A percentile compares a stretch with the other conserved stretches of the same genome.
These are phyloP conservation scores for Tamias sibiricus DNA, from an alignment of 2,113 vertebrate genomes.

Conservation along the genomic window DNA sequence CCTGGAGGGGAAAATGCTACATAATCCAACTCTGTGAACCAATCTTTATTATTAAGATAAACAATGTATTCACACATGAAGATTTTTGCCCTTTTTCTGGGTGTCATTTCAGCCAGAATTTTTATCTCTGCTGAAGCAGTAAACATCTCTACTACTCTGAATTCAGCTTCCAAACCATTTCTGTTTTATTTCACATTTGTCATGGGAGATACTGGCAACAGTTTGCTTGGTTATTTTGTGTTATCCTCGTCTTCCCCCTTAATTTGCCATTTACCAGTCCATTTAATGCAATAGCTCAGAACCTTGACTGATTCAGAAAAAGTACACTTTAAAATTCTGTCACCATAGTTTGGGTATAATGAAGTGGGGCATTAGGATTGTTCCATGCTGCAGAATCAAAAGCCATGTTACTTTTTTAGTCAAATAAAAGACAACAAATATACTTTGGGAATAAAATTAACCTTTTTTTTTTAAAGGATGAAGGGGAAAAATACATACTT, in stretches of 20 bases:
- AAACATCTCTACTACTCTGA: neutral
- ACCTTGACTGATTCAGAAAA: neutral
- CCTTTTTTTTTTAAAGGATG: neutral
- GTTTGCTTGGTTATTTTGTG: neutral
- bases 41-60: conserved; percentile 15
- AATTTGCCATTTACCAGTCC: neutral
- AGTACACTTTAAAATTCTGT: neutral
- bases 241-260: neutral
- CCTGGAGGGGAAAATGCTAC: neutral
- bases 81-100: neutral
- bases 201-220: neutral
- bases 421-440: neutral
- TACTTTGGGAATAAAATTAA: neutral
- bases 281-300: neutral
- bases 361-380: neutral
- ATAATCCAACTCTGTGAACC: neutral
- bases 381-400: neutral
- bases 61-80: neutral
- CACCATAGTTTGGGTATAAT: neutral
- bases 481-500: neutral
- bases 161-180: neutral
- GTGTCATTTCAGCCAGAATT: neutral
- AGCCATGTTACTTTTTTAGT: neutral
- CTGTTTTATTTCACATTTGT: conserved; percentile 7
- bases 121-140: neutral